phyloP scores from a whole-genome alignment of 2,888 invertebrate species.

The Mythimna pallens region DNA sequence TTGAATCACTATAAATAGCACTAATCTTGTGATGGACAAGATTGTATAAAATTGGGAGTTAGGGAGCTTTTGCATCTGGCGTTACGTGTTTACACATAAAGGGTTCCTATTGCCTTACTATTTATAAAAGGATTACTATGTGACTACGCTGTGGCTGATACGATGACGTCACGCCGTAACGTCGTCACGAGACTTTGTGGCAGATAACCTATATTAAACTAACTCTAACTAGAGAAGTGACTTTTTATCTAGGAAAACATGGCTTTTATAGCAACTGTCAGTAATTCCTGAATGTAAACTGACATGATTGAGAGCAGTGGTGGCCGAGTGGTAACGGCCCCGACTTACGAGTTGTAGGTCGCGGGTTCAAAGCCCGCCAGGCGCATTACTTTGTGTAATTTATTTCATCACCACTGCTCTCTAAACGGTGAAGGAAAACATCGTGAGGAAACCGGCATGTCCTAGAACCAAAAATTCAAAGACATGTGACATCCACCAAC shows the following conservation, averaged over 20 bases:
- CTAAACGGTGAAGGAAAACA: too few species aligned
- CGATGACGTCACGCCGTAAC: constrained; percentile 17
- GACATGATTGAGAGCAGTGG: too few species aligned
- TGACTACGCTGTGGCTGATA: constrained; percentile 37
- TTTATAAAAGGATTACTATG: constrained; percentile 14
- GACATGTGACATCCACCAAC: too few species aligned
- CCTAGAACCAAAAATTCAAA: too few species aligned
- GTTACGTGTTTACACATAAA: not conserved
- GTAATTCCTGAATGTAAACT: not conserved
- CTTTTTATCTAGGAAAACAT: not conserved
- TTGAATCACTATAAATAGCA: not conserved
- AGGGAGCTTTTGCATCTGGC: not conserved
- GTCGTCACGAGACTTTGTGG: not conserved
- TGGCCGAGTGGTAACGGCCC: too few species aligned
- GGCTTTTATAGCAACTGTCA: not conserved
- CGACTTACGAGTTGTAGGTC: too few species aligned
- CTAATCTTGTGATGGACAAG: too few species aligned
- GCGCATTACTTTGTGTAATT: too few species aligned
- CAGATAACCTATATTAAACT: not conserved
- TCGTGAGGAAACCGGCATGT: too few species aligned
- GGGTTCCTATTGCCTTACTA: not conserved
- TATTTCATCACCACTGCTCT: too few species aligned
- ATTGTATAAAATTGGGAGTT: not conserved
- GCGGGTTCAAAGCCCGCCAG: too few species aligned
- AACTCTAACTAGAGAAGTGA: not conserved